Evolutionary conservation across 2,888 invertebrate species (phyloP).

Genomic region (Pheosia tremula): DNA sequence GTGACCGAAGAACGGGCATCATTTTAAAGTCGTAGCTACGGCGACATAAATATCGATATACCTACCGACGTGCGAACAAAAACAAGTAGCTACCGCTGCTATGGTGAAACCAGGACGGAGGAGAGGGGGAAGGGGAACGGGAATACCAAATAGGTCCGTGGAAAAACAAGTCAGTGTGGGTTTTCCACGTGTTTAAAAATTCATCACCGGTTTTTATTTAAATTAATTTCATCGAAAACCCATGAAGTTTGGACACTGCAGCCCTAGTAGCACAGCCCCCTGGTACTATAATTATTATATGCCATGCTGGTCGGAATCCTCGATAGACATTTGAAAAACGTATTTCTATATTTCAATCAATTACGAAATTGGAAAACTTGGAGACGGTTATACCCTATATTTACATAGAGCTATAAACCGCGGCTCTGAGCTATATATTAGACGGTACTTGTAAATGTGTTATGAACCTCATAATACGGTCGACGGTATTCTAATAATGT

Average conservation of each 20-base stretch:
- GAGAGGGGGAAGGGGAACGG: slow-evolving; percentile 14
- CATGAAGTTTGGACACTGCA: too few species aligned
- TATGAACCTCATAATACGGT: background rate
- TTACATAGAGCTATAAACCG: background rate
- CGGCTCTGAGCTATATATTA: background rate
- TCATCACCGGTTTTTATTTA: too few species aligned
- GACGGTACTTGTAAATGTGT: slow-evolving; percentile 1
- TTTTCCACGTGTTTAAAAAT: slow-evolving; percentile 11
- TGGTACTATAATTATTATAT: too few species aligned
- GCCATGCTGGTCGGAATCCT: too few species aligned
- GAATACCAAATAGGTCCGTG: slow-evolving; percentile 32
- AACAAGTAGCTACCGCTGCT: background rate
- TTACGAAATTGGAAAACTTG: background rate
- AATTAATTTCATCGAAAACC: too few species aligned
- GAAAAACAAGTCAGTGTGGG: slow-evolving; percentile 15
- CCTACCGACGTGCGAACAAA: background rate
- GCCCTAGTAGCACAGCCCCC: too few species aligned
- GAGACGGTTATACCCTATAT: background rate
- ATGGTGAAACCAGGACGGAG: background rate
- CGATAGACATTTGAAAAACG: too few species aligned
- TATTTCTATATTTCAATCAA: background rate
- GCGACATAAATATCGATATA: background rate
- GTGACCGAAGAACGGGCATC: too few species aligned
- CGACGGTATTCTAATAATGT: slow-evolving; percentile 24
- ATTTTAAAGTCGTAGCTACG: too few species aligned